Evolutionary conservation across 2,888 invertebrate species (phyloP), one percentile per base, ranked within the genome.

Genomic region (Lasioglossum lativentre): DNA sequence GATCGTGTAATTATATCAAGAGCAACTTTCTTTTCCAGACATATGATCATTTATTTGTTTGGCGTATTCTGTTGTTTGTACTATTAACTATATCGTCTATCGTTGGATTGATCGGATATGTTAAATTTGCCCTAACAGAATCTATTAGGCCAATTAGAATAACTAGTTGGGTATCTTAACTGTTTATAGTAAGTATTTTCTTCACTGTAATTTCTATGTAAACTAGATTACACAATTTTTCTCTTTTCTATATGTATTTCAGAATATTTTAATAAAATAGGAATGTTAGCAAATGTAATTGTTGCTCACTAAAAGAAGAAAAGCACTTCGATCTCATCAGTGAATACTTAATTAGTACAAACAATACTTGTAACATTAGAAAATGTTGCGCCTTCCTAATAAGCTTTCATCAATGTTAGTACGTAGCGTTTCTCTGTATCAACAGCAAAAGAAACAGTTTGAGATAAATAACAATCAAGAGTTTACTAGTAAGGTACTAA

Each of bases 401-500:
- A 92, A 84, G n/a, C 73, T 92, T 1, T 45, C 92, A 16, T 87
- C 87, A 5, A 71, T 82, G n/a, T 87, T 93, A 47, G 78, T 82
- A 16, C 92, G 95, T 34, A 85, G 89, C 23, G 92, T 95, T 80
- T 94, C 94, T 27, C 82, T 94, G 30, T 85, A 91, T 4, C 90
- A 91, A 78, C 87, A 89, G 47, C 93, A 89, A 38, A 91, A 93
- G 78, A 95, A 94, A 75, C 93, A 91, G 75, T 95, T 95, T 73
- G 93, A 94, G 68, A 97, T 98, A 90, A 97, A 97, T 92, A 97
- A 97, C 95, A 97, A 97, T 93, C 97, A 97, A 85, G 98, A 98
- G 90, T 98, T 98, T 94, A 96, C 97, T 87, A 96, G 96, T 90
- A 98, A 97, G 96, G 98, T 98, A 76, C 97, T 98, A 96, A 97